Base-by-base conservation (phyloP, 2,113 vertebrate genomes). In the Muntiacus muntjak region DNA sequence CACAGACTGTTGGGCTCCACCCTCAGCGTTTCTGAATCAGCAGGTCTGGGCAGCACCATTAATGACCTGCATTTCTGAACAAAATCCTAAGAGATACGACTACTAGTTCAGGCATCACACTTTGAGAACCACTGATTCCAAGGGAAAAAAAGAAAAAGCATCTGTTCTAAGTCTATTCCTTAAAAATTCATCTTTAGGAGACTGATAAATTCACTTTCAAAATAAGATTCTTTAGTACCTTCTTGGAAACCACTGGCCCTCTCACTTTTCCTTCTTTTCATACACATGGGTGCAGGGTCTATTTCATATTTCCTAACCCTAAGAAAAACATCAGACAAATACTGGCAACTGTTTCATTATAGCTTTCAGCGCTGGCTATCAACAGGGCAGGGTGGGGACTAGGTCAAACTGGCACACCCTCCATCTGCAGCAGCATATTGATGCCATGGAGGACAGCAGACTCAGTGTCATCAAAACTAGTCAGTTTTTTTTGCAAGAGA, bases 361-460 rank as follows among this genome's bases (percentile, higher is more conserved):
- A 30, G 33, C 67, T 67, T 54, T 94, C 8, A 6, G 54, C 5
- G 28, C 33, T 28, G 30, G 89, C 1, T 9, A 60, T 5, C 10
- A 43, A 36, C 15, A 96, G 76, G 47, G 89, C 40, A 6, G 47
- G 57, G 74, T 15, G 33, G 79, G n/a, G 30, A 50, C 43, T 57
- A 43, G 0, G 10, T 67, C 82, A 91, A 87, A 93, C 13, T 26
- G 36, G 25, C 87, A 89, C 91, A n/a, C 26, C 58, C 6, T 0
- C 33, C 36, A 16, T 33, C 28, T 12, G 0, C 43, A 60, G 0
- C 30, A 23, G 55, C 3, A 13, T 8, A 11, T 5, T 7, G 64
- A 12, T 57, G 16, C 87, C 52, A 8, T 0, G 4, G 3, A 1
- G 43, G 55, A 55, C 0, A 7, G 74, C 5, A 55, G 92, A 19